Evolutionary conservation across 2,888 invertebrate species (phyloP).

Genomic region (Lycaena phlaeas): DNA sequence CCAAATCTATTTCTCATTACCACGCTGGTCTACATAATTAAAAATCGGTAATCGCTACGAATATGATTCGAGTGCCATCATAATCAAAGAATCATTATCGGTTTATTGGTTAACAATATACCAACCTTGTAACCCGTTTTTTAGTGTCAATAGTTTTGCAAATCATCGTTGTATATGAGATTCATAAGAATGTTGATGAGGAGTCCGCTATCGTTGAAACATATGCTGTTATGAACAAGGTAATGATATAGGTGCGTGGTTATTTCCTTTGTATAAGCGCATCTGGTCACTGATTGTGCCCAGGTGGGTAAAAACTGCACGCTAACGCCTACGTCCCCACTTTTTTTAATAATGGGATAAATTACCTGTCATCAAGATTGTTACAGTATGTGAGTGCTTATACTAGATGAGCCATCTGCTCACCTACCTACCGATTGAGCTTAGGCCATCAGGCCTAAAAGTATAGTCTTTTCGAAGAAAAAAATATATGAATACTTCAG

Average conservation of each 20-base stretch:
- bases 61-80: constrained; percentile 10
- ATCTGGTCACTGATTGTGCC: constrained; percentile 34
- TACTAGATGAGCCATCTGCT: no score
- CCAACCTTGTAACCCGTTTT: constrained; percentile 29
- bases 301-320: constrained; percentile 52
- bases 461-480: no score
- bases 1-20: neutral
- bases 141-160: constrained; percentile 19
- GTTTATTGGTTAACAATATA: constrained; percentile 42
- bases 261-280: constrained; percentile 35
- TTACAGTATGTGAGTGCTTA: neutral
- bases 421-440: no score
- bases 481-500: no score
- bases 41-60: neutral
- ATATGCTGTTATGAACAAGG: constrained; percentile 20
- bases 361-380: neutral
- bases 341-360: neutral
- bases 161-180: constrained; percentile 21
- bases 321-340: constrained; percentile 33
- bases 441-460: no score
- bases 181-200: constrained; percentile 19
- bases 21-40: neutral
- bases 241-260: constrained; percentile 30
- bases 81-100: constrained; percentile 49
- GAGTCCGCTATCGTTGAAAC: constrained; percentile 15